Conservation (phyloP, 2,888 invertebrate species). For the Vannuccia rotundouncinata region DNA sequence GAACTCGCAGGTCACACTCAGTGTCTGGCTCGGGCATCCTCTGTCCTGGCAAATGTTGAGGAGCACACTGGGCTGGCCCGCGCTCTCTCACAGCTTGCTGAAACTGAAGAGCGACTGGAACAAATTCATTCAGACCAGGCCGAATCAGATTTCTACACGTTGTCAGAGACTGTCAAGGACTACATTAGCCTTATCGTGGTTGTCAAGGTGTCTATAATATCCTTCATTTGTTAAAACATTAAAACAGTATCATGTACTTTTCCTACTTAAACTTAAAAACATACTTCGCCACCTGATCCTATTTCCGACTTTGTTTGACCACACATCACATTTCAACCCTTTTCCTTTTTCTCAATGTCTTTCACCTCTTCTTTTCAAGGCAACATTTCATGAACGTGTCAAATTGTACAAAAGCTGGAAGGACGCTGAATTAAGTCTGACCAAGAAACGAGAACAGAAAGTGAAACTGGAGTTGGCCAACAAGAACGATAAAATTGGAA, state of each 20-base stretch:
- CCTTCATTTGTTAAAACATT: too few species aligned
- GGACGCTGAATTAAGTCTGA: constrained; percentile 85
- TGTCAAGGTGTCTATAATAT: constrained; percentile 79
- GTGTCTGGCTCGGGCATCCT: constrained; percentile 75
- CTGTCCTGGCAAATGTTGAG: constrained; percentile 82
- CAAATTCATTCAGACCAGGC: constrained; percentile 78
- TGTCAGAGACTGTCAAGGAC: constrained; percentile 89
- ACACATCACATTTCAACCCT: too few species aligned
- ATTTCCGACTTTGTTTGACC: too few species aligned
- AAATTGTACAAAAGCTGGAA: constrained; percentile 95
- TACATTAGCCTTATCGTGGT: constrained; percentile 83
- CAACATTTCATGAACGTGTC: constrained; percentile 67
- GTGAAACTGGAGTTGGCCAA: constrained; percentile 82
- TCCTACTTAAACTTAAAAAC: too few species aligned
- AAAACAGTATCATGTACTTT: too few species aligned
- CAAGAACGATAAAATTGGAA: constrained; percentile 68
- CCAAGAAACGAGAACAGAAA: constrained; percentile 85
- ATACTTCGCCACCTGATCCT: too few species aligned
- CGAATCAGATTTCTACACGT: constrained; percentile 82
- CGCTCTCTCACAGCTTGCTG: constrained; percentile 80
- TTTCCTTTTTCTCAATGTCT: too few species aligned
- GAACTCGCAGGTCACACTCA: constrained; percentile 74
- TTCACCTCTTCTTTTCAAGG: too few species aligned
- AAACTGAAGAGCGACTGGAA: constrained; percentile 69
- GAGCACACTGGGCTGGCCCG: constrained; percentile 83